A percentile compares a stretch with the other conserved stretches of the same genome.
phyloP scores from a whole-genome alignment of 2,888 invertebrate genomes.

The Zaprionus obscuricornis region DNA sequence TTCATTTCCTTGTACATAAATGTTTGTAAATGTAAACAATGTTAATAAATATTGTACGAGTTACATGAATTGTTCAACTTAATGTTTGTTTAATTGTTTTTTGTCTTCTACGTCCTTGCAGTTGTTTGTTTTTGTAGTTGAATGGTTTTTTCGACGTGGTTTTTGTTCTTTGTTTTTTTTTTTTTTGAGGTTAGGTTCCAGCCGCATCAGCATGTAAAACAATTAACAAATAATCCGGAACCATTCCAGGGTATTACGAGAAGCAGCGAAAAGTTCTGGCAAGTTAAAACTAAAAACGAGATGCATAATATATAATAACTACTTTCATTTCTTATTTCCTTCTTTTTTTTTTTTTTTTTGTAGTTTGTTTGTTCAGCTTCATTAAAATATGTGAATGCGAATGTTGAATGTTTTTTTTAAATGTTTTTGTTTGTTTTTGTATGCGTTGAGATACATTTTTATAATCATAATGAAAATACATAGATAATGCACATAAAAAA shows the following conservation, averaged over 20 bases:
- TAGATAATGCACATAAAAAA: slow-evolving; percentile 55
- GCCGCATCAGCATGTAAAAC: slow-evolving; percentile 59
- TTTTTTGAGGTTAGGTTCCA: slow-evolving; percentile 55
- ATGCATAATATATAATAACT: slow-evolving; percentile 56
- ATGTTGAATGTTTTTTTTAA: slow-evolving; percentile 11
- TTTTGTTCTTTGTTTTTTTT: slow-evolving; percentile 4
- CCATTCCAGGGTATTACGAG: slow-evolving; percentile 56
- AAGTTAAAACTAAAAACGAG: slow-evolving; percentile 79
- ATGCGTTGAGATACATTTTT: slow-evolving; percentile 67
- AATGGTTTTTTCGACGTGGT: not conserved
- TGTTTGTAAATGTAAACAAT: slow-evolving; percentile 61
- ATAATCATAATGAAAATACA: slow-evolving; percentile 37
- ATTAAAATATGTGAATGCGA: slow-evolving; percentile 15
- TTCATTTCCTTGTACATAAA: slow-evolving; percentile 65
- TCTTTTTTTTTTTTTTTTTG: slow-evolving; percentile 27
- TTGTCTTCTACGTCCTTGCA: not conserved
- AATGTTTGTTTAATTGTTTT: slow-evolving; percentile 25
- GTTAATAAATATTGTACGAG: slow-evolving; percentile 70
- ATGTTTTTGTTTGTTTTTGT: slow-evolving; percentile 11
- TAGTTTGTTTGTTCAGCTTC: slow-evolving; percentile 9
- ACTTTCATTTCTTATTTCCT: slow-evolving; percentile 6
- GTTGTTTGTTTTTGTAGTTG: slow-evolving; percentile 2
- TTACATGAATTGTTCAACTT: slow-evolving; percentile 45
- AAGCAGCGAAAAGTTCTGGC: slow-evolving; percentile 62
- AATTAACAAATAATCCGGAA: slow-evolving; percentile 73